phyloP scores from a whole-genome alignment of 1,140 invertebrate species.

The Hetaerina americana region DNA sequence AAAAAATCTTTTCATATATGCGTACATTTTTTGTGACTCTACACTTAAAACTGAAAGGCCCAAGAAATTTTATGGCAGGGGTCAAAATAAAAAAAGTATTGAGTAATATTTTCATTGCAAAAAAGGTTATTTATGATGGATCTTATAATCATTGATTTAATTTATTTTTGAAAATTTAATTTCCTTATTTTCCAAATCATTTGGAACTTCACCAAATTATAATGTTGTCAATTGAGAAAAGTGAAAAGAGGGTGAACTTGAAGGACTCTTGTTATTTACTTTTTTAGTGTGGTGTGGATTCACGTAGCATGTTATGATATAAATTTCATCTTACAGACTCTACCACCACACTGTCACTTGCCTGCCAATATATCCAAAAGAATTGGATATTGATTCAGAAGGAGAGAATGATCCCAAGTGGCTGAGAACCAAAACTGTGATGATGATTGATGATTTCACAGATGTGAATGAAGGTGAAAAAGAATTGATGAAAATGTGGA shows the following conservation, averaged over 20 bases:
- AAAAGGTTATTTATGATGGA: background rate
- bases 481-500: slow-evolving; percentile 98
- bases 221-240: too few species aligned
- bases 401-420: slow-evolving; percentile 89
- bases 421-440: slow-evolving; percentile 84
- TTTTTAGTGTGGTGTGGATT: too few species aligned
- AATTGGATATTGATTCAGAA: slow-evolving; percentile 87
- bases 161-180: background rate
- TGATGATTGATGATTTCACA: slow-evolving; percentile 98
- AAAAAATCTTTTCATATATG: too few species aligned
- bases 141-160: background rate
- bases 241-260: too few species aligned
- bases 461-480: slow-evolving; percentile 98
- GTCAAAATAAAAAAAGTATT: too few species aligned
- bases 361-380: slow-evolving; percentile 84
- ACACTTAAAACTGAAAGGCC: too few species aligned
- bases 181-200: background rate
- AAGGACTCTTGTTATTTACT: too few species aligned
- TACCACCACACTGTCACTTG: slow-evolving; percentile 92
- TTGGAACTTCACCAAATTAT: too few species aligned
- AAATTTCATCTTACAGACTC: slow-evolving; percentile 40
- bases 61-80: too few species aligned
- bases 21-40: too few species aligned
- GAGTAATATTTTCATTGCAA: too few species aligned
- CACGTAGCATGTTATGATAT: background rate